These are phyloP conservation scores for Danio jaintianensis DNA, from an alignment of 2,797 vertebrate species.

Conservation along the genomic window DNA sequence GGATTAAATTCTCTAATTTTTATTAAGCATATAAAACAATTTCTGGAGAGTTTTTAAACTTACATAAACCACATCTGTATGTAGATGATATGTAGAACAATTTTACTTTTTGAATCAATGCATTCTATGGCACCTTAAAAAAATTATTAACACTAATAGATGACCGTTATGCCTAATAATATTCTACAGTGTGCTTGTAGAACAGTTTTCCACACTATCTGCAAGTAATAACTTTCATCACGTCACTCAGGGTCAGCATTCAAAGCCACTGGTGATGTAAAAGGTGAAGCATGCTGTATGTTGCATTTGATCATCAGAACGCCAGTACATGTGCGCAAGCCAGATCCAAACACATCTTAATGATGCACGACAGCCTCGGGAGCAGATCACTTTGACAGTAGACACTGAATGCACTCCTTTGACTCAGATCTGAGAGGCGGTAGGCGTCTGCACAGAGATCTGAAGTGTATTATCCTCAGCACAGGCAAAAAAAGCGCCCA, in stretches of 20 bases:
- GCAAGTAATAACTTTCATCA: conserved; percentile 20
- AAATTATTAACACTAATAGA: too few relatives aligned
- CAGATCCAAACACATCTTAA: conserved; percentile 35
- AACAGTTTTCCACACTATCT: neutral
- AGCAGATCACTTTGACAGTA: conserved; percentile 41
- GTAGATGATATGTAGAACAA: too few relatives aligned
- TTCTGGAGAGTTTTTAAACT: too few relatives aligned
- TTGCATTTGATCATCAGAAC: conserved; percentile 46
- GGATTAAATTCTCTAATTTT: too few relatives aligned
- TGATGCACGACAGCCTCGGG: conserved; percentile 41
- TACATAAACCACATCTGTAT: too few relatives aligned
- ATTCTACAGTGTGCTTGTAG: neutral
- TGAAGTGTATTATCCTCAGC: conserved; percentile 6
- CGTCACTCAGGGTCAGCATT: conserved; percentile 39
- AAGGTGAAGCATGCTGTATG: conserved; percentile 11
- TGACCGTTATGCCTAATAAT: neutral
- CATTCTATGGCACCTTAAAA: too few relatives aligned
- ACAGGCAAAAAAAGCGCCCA: neutral
- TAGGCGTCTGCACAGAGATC: conserved; percentile 27
- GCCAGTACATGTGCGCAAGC: conserved; percentile 1
- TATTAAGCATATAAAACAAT: too few relatives aligned
- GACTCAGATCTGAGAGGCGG: conserved; percentile 30
- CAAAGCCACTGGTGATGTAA: conserved; percentile 13
- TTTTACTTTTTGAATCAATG: too few relatives aligned
- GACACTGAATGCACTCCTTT: conserved; percentile 32